Evolutionary conservation across 30 jellyfish, hydroid and myxozoan genomes (phyloP).

Genomic region (Morbakka virulenta): DNA sequence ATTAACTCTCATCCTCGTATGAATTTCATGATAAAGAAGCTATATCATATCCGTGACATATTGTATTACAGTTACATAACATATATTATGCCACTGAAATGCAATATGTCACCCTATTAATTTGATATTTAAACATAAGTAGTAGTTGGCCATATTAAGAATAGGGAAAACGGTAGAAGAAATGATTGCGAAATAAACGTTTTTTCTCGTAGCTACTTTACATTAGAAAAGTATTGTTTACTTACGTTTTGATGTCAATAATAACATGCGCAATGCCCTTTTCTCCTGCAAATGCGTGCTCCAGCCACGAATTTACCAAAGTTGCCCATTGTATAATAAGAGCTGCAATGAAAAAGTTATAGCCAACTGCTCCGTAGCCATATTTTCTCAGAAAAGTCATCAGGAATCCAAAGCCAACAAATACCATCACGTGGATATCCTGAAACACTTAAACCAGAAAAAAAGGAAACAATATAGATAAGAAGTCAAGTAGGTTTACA

Average conservation of each 20-base stretch:
- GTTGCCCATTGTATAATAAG: constrained; percentile 94
- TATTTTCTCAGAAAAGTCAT: constrained; percentile 76
- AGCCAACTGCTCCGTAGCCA: constrained; percentile 91
- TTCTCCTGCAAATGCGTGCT: constrained; percentile 60
- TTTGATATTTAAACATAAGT: too few species aligned
- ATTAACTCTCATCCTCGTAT: too few species aligned
- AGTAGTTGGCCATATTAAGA: too few species aligned
- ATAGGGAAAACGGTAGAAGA: not conserved
- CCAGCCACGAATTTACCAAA: constrained; percentile 85
- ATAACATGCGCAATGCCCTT: constrained; percentile 12
- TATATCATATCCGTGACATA: too few species aligned
- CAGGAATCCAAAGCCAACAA: constrained; percentile 92
- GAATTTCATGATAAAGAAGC: too few species aligned
- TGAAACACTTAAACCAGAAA: constrained; percentile 90
- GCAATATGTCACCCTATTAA: too few species aligned
- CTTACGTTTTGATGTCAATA: constrained; percentile 68
- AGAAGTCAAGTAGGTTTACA: not conserved
- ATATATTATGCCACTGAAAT: too few species aligned
- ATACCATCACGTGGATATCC: constrained; percentile 94
- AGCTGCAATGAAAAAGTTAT: constrained; percentile 75
- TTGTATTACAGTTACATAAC: too few species aligned
- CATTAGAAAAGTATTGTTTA: too few species aligned
- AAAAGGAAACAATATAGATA: not conserved
- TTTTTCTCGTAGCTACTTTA: too few species aligned
- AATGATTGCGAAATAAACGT: too few species aligned